Evolutionary conservation across 2,797 vertebrate species (phyloP).

Genomic region (Helarctos malayanus): DNA sequence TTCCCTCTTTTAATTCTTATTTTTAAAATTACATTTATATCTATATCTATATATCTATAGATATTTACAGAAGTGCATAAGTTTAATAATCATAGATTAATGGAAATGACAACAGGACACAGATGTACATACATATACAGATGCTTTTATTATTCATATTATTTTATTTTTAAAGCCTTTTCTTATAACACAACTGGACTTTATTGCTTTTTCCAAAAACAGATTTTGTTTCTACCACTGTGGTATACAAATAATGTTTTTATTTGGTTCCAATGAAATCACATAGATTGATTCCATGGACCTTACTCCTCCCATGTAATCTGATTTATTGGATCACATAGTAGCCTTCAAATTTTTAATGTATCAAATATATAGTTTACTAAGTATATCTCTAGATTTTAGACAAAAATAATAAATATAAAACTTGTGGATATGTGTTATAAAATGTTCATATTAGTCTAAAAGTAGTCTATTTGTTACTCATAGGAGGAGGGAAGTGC

Average conservation of each 20-base stretch:
- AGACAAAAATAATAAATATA: not conserved
- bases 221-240: conserved; percentile 39
- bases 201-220: not conserved
- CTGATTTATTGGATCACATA: not conserved
- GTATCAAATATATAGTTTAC: not conserved
- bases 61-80: not conserved
- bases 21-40: conserved; percentile 1
- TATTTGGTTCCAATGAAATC: conserved; percentile 47
- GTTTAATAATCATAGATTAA: not conserved
- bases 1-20: not conserved
- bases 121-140: not conserved
- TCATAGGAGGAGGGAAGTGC: not conserved
- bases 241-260: conserved; percentile 40
- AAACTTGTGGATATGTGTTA: not conserved
- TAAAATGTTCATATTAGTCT: not conserved
- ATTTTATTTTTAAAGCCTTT: conserved; percentile 57
- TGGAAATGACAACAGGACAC: not conserved
- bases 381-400: conserved; percentile 30
- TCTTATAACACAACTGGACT: not conserved
- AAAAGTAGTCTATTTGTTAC: not conserved
- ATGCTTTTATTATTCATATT: conserved; percentile 38
- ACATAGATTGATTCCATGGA: not conserved
- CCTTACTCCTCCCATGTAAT: not conserved
- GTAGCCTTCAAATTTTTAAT: conserved; percentile 49
- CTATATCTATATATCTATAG: not conserved